phyloP scores from a whole-genome alignment of 2,888 invertebrate species.

The Sarcophaga subvicina region DNA sequence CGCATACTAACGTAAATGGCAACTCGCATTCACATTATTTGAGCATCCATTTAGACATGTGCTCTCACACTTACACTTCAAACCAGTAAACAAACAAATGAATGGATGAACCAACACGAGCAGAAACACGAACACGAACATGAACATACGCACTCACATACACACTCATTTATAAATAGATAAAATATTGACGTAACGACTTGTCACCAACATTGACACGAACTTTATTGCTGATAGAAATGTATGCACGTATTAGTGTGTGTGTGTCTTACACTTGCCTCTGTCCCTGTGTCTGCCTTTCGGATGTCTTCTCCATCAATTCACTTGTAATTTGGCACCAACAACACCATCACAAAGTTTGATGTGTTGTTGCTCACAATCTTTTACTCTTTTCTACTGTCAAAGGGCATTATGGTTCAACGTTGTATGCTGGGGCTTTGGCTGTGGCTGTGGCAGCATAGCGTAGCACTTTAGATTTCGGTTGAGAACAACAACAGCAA shows the following conservation, averaged over 20 bases:
- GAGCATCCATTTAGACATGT: background rate
- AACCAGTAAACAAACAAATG: background rate
- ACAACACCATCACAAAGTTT: constrained; percentile 14
- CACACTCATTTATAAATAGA: constrained; percentile 20
- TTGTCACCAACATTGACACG: constrained; percentile 59
- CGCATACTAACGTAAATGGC: background rate
- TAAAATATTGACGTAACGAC: constrained; percentile 60
- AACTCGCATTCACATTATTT: background rate
- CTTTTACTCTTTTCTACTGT: constrained; percentile 6
- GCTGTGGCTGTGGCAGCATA: background rate
- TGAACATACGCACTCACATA: background rate
- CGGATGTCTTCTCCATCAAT: background rate
- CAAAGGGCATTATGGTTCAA: constrained; percentile 40
- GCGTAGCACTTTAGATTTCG: background rate
- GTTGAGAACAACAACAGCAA: background rate
- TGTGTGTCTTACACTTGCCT: constrained; percentile 17
- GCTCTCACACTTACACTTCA: background rate
- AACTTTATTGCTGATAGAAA: constrained; percentile 41
- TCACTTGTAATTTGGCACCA: background rate
- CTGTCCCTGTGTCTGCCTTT: background rate
- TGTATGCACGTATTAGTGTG: background rate
- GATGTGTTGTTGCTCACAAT: constrained; percentile 20
- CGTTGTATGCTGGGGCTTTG: background rate
- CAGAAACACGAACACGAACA: background rate
- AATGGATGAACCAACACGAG: background rate